phyloP scores from a whole-genome alignment of 2,113 vertebrate genomes.

The Candoia aspera region DNA sequence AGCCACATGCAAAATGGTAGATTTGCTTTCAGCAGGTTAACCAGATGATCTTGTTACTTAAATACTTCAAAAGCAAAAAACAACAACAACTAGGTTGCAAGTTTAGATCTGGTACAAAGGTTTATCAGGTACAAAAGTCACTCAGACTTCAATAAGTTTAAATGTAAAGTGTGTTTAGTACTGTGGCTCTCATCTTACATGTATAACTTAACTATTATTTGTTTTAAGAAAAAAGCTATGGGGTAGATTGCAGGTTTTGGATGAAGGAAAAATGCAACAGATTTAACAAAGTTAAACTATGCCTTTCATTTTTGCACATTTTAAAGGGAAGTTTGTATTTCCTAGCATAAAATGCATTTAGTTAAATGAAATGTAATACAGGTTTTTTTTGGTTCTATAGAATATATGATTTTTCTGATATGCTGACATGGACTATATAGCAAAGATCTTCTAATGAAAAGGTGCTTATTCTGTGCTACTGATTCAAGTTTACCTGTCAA shows the following conservation, averaged over 20 bases:
- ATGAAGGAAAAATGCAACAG: not conserved
- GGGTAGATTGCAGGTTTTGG: not conserved
- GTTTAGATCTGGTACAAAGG: not conserved
- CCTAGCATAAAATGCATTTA: not conserved
- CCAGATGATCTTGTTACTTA: not conserved
- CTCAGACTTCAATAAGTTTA: not conserved
- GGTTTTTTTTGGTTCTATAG: not conserved
- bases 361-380: not conserved
- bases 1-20: not conserved
- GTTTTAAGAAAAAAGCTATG: not conserved
- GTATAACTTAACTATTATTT: not conserved
- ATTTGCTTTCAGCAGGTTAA: not conserved
- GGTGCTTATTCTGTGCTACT: not conserved
- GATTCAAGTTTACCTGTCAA: not conserved
- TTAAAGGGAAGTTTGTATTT: not conserved
- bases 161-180: not conserved
- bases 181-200: not conserved
- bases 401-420: not conserved
- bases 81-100: not conserved
- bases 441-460: not conserved
- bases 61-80: not conserved
- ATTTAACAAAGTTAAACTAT: not conserved
- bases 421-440: not conserved
- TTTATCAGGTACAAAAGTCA: not conserved
- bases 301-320: not conserved